Evolutionary conservation across 2,113 vertebrate genomes (phyloP).

Genomic region (Artemisiospiza belli): DNA sequence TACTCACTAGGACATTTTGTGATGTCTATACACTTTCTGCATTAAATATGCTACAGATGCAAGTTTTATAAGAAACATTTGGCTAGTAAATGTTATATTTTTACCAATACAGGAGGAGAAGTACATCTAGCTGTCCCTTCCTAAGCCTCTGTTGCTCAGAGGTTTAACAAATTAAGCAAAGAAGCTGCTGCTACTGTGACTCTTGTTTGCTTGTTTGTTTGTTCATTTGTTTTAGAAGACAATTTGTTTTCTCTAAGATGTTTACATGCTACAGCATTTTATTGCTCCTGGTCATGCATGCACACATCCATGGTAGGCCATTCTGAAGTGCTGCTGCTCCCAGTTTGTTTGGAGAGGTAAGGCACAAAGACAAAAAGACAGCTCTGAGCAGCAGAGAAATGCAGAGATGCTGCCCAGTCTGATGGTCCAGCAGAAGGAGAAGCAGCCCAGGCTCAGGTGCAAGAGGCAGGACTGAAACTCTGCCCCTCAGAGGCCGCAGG

Average conservation of each 20-base stretch:
- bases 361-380: background rate
- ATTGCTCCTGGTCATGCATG: background rate
- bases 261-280: background rate
- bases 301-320: too few species aligned
- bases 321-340: background rate
- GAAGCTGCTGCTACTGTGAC: background rate
- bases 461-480: background rate
- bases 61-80: background rate
- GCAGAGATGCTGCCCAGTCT: background rate
- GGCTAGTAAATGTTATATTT: background rate
- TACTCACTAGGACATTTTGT: background rate
- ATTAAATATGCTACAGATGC: background rate
- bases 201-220: background rate
- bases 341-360: background rate
- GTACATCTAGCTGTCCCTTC: background rate
- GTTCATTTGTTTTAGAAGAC: background rate
- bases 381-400: background rate
- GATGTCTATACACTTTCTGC: background rate
- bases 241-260: background rate
- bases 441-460: background rate
- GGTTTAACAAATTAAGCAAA: background rate
- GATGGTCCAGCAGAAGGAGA: background rate
- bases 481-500: background rate
- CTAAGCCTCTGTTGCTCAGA: background rate
- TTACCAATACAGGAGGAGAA: background rate